Percentiles rank a stretch among this genome's conserved stretches.
phyloP scores from a whole-genome alignment of 1,140 invertebrate genomes.

The Aphis gossypii region DNA sequence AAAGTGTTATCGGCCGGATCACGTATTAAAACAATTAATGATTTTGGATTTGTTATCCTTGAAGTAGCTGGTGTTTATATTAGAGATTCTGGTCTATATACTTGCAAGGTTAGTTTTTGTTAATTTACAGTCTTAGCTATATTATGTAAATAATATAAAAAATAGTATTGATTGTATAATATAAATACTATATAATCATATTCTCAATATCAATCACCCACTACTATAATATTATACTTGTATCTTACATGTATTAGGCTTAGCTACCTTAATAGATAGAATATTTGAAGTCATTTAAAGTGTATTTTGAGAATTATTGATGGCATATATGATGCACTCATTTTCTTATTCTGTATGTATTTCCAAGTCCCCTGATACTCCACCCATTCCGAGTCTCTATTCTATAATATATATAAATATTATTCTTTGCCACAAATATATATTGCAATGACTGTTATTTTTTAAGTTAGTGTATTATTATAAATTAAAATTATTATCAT shows the following conservation, averaged over 20 bases:
- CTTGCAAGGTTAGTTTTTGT: slow-evolving; percentile 72
- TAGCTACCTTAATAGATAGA: too few species aligned
- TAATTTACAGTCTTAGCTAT: background rate
- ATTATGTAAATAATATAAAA: background rate
- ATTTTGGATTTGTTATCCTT: slow-evolving; percentile 92
- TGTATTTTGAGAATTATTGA: too few species aligned
- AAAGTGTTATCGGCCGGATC: slow-evolving; percentile 86
- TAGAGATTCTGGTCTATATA: slow-evolving; percentile 87
- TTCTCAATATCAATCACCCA: background rate
- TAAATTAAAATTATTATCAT: too few species aligned
- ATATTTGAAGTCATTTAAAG: too few species aligned
- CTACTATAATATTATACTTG: background rate
- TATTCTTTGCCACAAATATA: too few species aligned
- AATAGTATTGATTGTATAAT: background rate
- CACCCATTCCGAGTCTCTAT: too few species aligned
- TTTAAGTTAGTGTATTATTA: too few species aligned
- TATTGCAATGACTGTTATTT: too few species aligned
- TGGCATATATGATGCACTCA: too few species aligned
- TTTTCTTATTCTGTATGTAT: too few species aligned
- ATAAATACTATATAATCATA: background rate
- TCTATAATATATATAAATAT: too few species aligned
- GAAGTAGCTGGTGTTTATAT: slow-evolving; percentile 89
- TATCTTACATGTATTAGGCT: background rate
- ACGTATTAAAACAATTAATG: slow-evolving; percentile 88
- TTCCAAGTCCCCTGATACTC: too few species aligned